Conservation (phyloP, 2,888 invertebrate species). For the Alsophila aescularia region DNA sequence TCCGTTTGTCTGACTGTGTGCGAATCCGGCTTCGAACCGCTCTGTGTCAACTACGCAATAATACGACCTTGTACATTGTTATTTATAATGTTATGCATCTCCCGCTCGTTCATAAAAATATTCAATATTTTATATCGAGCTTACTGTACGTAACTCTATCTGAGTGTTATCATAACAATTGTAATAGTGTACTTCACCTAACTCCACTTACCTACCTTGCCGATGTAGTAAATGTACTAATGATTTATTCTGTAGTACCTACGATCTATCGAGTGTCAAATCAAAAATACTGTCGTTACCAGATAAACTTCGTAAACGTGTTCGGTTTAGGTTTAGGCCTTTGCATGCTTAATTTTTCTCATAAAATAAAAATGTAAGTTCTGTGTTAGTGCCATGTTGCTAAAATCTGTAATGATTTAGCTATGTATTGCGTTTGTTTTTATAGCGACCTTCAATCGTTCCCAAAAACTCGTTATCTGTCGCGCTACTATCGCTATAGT, state of each 20-base stretch:
- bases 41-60: slow-evolving; percentile 36
- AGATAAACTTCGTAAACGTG: slow-evolving; percentile 5
- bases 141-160: slow-evolving; percentile 15
- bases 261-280: not conserved
- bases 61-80: slow-evolving; percentile 39
- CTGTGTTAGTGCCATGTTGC: not conserved
- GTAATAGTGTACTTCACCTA: not conserved
- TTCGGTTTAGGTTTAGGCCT: slow-evolving; percentile 1
- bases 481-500: too few species aligned
- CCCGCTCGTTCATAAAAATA: slow-evolving; percentile 26
- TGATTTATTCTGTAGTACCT: not conserved
- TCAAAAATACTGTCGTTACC: slow-evolving; percentile 10
- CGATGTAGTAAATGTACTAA: not conserved
- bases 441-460: slow-evolving; percentile 18
- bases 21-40: slow-evolving; percentile 27
- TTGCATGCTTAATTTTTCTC: not conserved
- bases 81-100: slow-evolving; percentile 35
- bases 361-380: not conserved
- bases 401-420: slow-evolving; percentile 19
- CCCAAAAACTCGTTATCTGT: slow-evolving; percentile 27
- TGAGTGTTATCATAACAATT: slow-evolving; percentile 13
- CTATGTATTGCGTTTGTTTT: slow-evolving; percentile 26
- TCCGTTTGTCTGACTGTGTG: slow-evolving; percentile 25
- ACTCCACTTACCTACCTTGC: too few species aligned
- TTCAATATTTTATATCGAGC: slow-evolving; percentile 26